A percentile compares a stretch with the other conserved stretches of the same genome.
Conservation (phyloP, 2,113 vertebrate genomes). For the Danionella cerebrum region DNA sequence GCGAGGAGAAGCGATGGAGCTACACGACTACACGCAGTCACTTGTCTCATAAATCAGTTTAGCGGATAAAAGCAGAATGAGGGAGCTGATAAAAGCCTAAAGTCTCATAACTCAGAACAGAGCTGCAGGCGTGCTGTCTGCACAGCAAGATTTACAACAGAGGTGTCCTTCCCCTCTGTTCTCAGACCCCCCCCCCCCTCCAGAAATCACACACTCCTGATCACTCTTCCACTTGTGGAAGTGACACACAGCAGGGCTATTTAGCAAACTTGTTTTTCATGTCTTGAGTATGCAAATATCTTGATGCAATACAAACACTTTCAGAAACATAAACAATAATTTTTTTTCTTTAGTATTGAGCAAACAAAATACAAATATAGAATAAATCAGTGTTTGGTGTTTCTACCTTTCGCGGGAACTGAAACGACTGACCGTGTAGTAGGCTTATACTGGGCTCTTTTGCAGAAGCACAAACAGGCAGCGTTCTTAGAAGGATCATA, state of each 20-base stretch:
- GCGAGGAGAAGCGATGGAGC: neutral
- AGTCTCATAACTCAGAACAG: slow-evolving; percentile 21
- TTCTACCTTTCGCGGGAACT: too few relatives aligned
- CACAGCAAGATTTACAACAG: slow-evolving; percentile 25
- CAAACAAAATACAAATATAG: too few relatives aligned
- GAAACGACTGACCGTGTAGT: too few relatives aligned
- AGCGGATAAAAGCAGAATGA: slow-evolving; percentile 27
- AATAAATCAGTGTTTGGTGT: too few relatives aligned
- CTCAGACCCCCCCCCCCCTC: neutral
- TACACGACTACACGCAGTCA: slow-evolving; percentile 16
- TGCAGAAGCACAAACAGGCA: too few relatives aligned
- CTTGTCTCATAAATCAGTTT: slow-evolving; percentile 35
- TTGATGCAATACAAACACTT: too few relatives aligned
- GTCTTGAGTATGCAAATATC: neutral
- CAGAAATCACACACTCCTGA: neutral
- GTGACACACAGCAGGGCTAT: neutral
- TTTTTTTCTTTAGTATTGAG: too few relatives aligned
- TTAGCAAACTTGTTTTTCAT: neutral
- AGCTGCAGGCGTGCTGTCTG: slow-evolving; percentile 36
- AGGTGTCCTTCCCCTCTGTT: slow-evolving; percentile 14
- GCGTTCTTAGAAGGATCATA: too few relatives aligned
- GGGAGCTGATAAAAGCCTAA: slow-evolving; percentile 32
- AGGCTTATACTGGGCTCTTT: too few relatives aligned
- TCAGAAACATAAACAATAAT: too few relatives aligned
- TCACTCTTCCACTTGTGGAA: neutral